A percentile compares a stretch with the other conserved stretches of the same genome.
These are phyloP conservation scores for Callionymus lyra DNA, from an alignment of 2,113 vertebrate species.

Conservation along the genomic window DNA sequence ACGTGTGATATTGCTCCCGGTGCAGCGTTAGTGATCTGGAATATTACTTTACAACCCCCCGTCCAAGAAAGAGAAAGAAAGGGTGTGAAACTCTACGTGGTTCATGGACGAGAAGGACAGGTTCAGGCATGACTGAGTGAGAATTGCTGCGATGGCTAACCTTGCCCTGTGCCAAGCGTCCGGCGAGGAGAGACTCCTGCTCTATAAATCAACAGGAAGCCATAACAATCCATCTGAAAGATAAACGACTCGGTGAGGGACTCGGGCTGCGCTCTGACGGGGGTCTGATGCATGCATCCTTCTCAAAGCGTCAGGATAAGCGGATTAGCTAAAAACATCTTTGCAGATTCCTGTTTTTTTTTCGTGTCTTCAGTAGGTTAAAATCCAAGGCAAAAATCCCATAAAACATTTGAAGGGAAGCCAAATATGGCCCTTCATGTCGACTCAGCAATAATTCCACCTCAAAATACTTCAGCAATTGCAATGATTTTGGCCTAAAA, in stretches of 20 bases:
- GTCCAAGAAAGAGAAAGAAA: neutral
- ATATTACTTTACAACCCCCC: too few species aligned
- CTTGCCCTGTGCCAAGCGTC: too few species aligned
- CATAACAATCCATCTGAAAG: constrained; percentile 28
- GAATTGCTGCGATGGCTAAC: too few species aligned
- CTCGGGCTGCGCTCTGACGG: constrained; percentile 10
- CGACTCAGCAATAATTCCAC: too few species aligned
- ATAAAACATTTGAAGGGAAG: neutral
- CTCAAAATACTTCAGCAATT: too few species aligned
- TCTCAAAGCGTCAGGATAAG: constrained; percentile 45
- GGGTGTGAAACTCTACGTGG: too few species aligned
- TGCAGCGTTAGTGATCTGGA: neutral
- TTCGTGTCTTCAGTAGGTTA: constrained; percentile 37
- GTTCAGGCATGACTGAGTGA: too few species aligned
- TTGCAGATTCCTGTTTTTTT: constrained; percentile 43
- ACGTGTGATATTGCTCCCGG: neutral
- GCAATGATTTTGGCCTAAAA: too few species aligned
- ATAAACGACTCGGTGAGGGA: constrained; percentile 27
- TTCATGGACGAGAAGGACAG: too few species aligned
- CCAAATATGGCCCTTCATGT: too few species aligned
- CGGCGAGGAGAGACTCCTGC: constrained; percentile 7
- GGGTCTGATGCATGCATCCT: constrained; percentile 21
- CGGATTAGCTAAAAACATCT: constrained; percentile 58
- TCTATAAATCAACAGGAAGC: constrained; percentile 25
- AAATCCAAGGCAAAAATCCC: constrained; percentile 46